These are phyloP conservation scores for Oreortyx pictus DNA, from an alignment of 2,797 vertebrate genomes.

Conservation along the genomic window DNA sequence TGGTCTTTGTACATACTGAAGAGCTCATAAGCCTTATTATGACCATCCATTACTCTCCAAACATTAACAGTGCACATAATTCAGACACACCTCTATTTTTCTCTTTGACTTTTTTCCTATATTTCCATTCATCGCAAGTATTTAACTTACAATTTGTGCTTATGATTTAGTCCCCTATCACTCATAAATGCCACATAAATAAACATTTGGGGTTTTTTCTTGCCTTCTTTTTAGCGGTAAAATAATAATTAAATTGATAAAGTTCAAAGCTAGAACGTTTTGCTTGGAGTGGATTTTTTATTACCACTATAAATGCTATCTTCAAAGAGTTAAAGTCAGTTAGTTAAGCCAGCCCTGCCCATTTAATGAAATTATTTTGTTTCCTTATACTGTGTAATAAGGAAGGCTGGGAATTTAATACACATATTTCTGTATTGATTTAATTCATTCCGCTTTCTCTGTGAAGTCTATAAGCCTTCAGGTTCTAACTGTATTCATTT, in stretches of 20 bases:
- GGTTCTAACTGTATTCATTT: conserved; percentile 17
- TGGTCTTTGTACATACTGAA: conserved; percentile 19
- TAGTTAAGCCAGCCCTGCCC: background rate
- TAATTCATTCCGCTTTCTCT: conserved; percentile 43
- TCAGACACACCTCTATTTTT: conserved; percentile 1
- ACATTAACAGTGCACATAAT: background rate
- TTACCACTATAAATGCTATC: background rate
- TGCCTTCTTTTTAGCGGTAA: background rate
- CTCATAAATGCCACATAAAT: conserved; percentile 30
- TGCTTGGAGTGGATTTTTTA: conserved; percentile 44
- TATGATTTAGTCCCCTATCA: background rate
- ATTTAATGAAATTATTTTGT: conserved; percentile 52
- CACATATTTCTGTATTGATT: conserved; percentile 14
- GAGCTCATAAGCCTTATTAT: conserved; percentile 17
- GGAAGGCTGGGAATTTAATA: conserved; percentile 17
- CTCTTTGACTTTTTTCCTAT: background rate
- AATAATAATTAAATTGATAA: conserved; percentile 14
- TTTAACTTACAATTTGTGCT: background rate
- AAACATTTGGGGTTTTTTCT: background rate
- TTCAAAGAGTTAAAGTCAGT: conserved; percentile 31
- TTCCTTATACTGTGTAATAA: conserved; percentile 41
- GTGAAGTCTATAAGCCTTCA: conserved; percentile 39
- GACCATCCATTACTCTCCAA: conserved; percentile 34
- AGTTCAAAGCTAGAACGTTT: conserved; percentile 57
- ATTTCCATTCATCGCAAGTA: background rate